Percentiles rank a stretch among this genome's conserved stretches.
Conservation (phyloP, 2,797 vertebrate genomes). For the Paramormyrops hopkinsi region DNA sequence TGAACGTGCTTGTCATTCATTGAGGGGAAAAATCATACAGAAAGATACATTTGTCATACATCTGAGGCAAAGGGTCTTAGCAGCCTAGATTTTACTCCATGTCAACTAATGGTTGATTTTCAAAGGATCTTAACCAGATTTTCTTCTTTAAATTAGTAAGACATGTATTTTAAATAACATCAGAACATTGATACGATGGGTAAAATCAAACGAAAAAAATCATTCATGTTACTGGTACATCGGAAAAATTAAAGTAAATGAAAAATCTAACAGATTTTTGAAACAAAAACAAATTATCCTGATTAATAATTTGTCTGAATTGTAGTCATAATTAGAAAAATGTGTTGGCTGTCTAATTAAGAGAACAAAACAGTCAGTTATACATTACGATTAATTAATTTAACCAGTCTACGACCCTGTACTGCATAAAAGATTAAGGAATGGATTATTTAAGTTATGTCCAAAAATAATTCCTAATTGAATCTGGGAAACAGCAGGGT, state of each 20-base stretch:
- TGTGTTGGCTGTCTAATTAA: not conserved
- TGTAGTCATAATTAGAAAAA: slow-evolving; percentile 18
- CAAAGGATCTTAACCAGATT: not conserved
- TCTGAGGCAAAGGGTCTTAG: not conserved
- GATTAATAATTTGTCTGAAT: slow-evolving; percentile 17
- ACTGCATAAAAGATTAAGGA: not conserved
- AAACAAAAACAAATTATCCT: slow-evolving; percentile 18
- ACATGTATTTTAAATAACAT: not conserved
- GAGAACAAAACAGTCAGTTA: not conserved
- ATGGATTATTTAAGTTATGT: slow-evolving; percentile 2
- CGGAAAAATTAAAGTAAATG: not conserved
- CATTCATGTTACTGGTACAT: not conserved
- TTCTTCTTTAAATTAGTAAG: not conserved
- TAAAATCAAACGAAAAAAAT: not conserved
- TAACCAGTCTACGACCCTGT: not conserved
- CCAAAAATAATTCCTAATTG: not conserved
- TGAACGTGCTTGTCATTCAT: not conserved
- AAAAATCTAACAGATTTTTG: not conserved
- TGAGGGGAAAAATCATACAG: not conserved
- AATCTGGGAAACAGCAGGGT: not conserved
- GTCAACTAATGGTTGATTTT: not conserved
- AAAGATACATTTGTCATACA: not conserved
- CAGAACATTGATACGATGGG: not conserved
- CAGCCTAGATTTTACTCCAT: not conserved
- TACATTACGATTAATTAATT: slow-evolving; percentile 1